Evolutionary conservation across 2,888 invertebrate species (phyloP), one percentile per base, ranked within the genome.

Genomic region (Limenitis arthemis): DNA sequence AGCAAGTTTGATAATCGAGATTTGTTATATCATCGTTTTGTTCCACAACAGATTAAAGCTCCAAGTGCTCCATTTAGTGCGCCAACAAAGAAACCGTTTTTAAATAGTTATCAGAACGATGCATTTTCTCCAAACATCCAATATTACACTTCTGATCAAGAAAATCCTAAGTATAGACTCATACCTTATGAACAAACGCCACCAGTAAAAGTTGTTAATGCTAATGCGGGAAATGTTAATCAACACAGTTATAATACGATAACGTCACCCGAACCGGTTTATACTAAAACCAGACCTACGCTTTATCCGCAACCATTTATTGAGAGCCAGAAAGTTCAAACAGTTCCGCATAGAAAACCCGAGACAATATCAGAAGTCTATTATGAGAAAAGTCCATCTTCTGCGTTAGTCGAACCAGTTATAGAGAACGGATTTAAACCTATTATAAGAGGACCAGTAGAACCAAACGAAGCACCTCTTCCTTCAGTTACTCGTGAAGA

Each of bases 111-210:
- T 37, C 71, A 71, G 32, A 64, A 68, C 29, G 73, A 76, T 49
- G 75, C 78, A 7, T 51, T 40, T 36, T 55, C 61, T 5, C 68
- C 73, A 30, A 79, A 76, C 54, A 62, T 79, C 38, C 72, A 75
- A 52, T 86, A 84, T 64, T 86, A 84, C 66, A 61, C 75, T 44
- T 61, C 78, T 5, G 79, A 81, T 61, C 80, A 79, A 12, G 73
- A 71, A 28, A 53, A 64, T 36, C 78, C 76, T 6, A 83, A 77
- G 65, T 87, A 78, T 59, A 86, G 82, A 68, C 66, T 87, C 39
- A 74, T 87, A n/a, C 87, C 87, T 0, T 87, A 87, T 61, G 80
- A 86, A 51, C 86, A 87, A 68, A 78, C 86, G 8, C 85, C 86
- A 39, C 86, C 86, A 3, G 64, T 84, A 5, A 69, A 69, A 63